phyloP scores from a whole-genome alignment of 1,140 invertebrate species.

The Archivesica marissinica region DNA sequence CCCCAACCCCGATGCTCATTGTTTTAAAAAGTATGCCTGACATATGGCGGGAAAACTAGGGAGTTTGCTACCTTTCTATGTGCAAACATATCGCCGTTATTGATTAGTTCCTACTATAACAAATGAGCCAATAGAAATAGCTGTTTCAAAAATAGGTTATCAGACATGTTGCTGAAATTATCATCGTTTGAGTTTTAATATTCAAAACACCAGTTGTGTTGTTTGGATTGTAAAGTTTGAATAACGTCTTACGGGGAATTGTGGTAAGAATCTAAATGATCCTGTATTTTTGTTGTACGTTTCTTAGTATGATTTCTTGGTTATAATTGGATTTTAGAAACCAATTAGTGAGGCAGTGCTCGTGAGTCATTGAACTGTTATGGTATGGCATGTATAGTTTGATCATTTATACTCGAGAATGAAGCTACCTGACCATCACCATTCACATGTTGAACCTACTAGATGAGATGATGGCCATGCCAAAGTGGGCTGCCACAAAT shows the following conservation, averaged over 20 bases:
- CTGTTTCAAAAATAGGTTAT: constrained; percentile 10
- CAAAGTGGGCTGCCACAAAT: no score
- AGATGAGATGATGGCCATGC: no score
- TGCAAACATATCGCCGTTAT: neutral
- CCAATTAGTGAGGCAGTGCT: constrained; percentile 14
- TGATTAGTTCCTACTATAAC: neutral
- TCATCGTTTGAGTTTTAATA: neutral
- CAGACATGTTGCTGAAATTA: constrained; percentile 22
- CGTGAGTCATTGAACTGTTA: no score
- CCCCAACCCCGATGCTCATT: no score
- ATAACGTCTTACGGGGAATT: neutral
- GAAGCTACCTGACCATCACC: no score
- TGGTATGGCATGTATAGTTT: no score
- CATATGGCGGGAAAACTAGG: constrained; percentile 10
- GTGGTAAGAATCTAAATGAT: constrained; percentile 6
- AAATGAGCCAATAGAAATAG: constrained; percentile 1
- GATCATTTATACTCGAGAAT: no score
- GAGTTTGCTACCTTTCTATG: neutral
- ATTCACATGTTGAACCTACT: no score
- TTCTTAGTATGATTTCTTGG: neutral
- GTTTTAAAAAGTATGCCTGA: no score
- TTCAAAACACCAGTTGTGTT: neutral
- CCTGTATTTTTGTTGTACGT: no score
- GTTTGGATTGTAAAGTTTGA: neutral
- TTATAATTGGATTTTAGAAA: neutral